phyloP scores from a whole-genome alignment of 2,797 vertebrate species.

The Anguilla obscura region DNA sequence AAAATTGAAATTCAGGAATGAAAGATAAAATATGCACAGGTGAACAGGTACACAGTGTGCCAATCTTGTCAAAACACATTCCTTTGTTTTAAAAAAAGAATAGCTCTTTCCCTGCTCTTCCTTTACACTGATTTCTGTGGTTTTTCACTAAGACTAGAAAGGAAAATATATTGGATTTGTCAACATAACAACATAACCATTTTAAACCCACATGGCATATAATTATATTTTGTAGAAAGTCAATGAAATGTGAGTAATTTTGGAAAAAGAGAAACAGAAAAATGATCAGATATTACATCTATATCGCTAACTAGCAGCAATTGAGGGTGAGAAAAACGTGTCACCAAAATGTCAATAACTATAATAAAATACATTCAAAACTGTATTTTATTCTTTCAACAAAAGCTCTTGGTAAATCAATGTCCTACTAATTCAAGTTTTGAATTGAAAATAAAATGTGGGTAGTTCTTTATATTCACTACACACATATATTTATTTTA shows the following conservation, averaged over 20 bases:
- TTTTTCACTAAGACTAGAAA: neutral
- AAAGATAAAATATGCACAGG: neutral
- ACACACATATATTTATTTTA: neutral
- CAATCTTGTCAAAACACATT: constrained; percentile 21
- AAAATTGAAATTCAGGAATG: neutral
- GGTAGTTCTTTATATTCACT: neutral
- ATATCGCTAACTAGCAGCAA: neutral
- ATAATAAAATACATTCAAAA: neutral
- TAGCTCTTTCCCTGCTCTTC: neutral
- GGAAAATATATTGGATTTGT: neutral
- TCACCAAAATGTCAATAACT: neutral
- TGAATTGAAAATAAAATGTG: neutral
- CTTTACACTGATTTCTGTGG: constrained; percentile 26
- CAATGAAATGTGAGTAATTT: constrained; percentile 1
- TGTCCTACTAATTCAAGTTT: neutral
- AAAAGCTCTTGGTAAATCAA: neutral
- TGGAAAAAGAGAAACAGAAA: neutral
- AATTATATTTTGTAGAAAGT: constrained; percentile 10
- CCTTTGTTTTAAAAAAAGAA: constrained; percentile 17
- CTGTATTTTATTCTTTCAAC: neutral
- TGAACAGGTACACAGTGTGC: neutral
- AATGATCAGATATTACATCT: neutral
- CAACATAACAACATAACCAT: constrained; percentile 9
- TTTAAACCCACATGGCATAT: neutral
- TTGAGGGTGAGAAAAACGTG: neutral